Percentiles rank a stretch among this genome's conserved stretches.
These are phyloP conservation scores for Trachelipus rathkii DNA, from an alignment of 1,140 invertebrate species.

Conservation along the genomic window DNA sequence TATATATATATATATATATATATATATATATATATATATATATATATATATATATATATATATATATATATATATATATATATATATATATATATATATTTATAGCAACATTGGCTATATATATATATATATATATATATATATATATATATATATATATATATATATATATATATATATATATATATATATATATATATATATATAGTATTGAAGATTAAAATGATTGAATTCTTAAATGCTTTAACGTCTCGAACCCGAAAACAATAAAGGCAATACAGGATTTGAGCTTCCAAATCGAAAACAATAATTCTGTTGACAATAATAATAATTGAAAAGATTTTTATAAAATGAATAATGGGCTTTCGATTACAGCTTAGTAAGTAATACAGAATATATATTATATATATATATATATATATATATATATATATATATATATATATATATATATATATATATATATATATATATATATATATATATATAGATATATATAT, in stretches of 20 bases:
- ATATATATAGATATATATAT: background rate
- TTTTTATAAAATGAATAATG: too few relatives aligned
- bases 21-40: background rate
- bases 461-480: background rate
- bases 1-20: slow-evolving; percentile 20
- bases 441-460: background rate
- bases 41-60: background rate
- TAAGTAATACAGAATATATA: too few relatives aligned
- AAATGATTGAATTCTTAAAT: background rate
- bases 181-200: slow-evolving; percentile 13
- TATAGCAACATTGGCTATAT: too few relatives aligned
- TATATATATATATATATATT: slow-evolving; percentile 1
- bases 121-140: slow-evolving; percentile 21
- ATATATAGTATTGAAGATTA: slow-evolving; percentile 1
- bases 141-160: slow-evolving; percentile 20
- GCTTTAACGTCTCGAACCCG: too few relatives aligned
- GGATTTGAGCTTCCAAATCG: too few relatives aligned
- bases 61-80: background rate
- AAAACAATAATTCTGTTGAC: too few relatives aligned
- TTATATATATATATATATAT: too few relatives aligned
- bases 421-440: too few relatives aligned
- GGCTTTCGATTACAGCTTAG: too few relatives aligned
- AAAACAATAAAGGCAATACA: too few relatives aligned
- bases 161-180: slow-evolving; percentile 15
- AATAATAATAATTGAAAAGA: too few relatives aligned